Conservation (phyloP, 2,888 invertebrate species). For the Tanypteryx hageni region DNA sequence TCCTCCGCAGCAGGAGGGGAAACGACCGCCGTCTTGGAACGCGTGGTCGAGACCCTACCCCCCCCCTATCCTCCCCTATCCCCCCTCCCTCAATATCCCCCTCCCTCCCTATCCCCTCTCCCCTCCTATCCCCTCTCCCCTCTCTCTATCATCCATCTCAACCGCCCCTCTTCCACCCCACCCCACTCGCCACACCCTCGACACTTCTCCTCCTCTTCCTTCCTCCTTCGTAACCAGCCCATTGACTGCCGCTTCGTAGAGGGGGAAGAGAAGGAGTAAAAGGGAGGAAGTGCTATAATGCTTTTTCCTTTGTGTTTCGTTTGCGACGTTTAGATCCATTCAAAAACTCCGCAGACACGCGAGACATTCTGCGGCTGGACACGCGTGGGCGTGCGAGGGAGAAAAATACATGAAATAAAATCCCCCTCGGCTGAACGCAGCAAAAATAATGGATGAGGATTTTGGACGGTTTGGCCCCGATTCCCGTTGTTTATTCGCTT, state of each 20-base stretch:
- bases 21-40: too few relatives aligned
- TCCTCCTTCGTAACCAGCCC: not conserved
- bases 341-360: too few relatives aligned
- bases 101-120: not conserved
- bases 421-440: too few relatives aligned
- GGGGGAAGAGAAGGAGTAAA: not conserved
- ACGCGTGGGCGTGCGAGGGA: too few relatives aligned
- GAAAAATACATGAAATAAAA: too few relatives aligned
- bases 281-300: not conserved
- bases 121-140: not conserved
- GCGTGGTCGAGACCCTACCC: too few relatives aligned
- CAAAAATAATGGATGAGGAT: too few relatives aligned
- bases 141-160: not conserved
- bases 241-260: not conserved
- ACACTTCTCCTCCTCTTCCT: not conserved
- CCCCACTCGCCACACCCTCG: not conserved
- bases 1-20: too few relatives aligned
- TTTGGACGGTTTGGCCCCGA: too few relatives aligned
- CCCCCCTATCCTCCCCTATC: too few relatives aligned
- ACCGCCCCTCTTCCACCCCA: not conserved
- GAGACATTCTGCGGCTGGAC: too few relatives aligned
- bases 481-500: too few relatives aligned
- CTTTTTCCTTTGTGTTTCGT: not conserved
- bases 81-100: not conserved
- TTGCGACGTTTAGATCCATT: not conserved